Evolutionary conservation across 1,140 invertebrate species (phyloP).

Genomic region (Neelides sp.): DNA sequence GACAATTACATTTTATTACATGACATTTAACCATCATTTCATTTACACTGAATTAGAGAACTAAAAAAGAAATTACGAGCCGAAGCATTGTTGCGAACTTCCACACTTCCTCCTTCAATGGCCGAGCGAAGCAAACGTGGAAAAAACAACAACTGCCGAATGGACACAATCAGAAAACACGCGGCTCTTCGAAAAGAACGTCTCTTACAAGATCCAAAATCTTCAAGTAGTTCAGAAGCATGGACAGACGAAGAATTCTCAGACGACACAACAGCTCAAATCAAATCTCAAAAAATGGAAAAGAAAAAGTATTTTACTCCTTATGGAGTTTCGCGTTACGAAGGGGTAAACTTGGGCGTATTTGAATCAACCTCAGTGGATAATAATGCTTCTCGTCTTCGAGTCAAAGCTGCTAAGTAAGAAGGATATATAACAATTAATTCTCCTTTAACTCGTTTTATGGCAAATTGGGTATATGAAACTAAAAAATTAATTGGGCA

Average conservation of each 20-base stretch:
- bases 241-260: background rate
- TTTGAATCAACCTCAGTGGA: conserved; percentile 30
- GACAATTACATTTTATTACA: background rate
- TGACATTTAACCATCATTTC: background rate
- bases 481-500: background rate
- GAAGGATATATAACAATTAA: background rate
- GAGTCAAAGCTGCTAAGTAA: conserved; percentile 25
- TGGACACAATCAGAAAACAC: conserved; percentile 13
- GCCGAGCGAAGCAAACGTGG: conserved; percentile 43
- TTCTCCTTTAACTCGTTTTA: background rate
- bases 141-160: conserved; percentile 12
- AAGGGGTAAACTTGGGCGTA: conserved; percentile 3
- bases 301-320: conserved; percentile 17
- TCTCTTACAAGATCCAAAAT: conserved; percentile 11
- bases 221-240: background rate
- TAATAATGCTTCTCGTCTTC: conserved; percentile 25
- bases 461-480: background rate
- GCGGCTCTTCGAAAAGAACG: too few species aligned
- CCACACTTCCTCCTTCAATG: conserved; percentile 55
- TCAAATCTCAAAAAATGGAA: conserved; percentile 1
- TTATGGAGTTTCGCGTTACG: conserved; percentile 13
- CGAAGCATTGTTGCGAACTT: conserved; percentile 50
- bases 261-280: background rate
- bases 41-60: conserved; percentile 36
- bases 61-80: conserved; percentile 53